These are phyloP conservation scores for Thymelicus sylvestris DNA, from an alignment of 2,888 invertebrate genomes.

Conservation along the genomic window DNA sequence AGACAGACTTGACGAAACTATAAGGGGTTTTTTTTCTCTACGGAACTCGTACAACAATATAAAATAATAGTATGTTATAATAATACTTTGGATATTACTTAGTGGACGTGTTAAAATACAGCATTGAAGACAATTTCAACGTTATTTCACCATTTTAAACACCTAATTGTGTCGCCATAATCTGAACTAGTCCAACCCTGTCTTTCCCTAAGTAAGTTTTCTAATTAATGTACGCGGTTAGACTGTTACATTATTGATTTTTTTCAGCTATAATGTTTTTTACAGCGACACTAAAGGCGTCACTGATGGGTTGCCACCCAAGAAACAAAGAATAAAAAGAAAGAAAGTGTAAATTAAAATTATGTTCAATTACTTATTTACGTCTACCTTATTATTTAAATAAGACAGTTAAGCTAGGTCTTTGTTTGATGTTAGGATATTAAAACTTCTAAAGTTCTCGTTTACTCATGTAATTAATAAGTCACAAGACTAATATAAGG, in stretches of 20 bases:
- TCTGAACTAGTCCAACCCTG: slow-evolving; percentile 9
- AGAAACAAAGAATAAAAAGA: too few relatives aligned
- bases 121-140: background rate
- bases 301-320: too few relatives aligned
- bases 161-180: slow-evolving; percentile 8
- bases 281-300: too few relatives aligned
- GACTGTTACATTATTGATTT: background rate
- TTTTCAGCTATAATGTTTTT: background rate
- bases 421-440: background rate
- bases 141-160: background rate
- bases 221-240: slow-evolving; percentile 22
- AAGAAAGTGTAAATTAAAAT: too few relatives aligned
- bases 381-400: background rate
- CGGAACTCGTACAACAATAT: too few relatives aligned
- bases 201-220: slow-evolving; percentile 10
- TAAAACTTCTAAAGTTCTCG: background rate
- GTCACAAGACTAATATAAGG: background rate
- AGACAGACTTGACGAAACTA: too few relatives aligned
- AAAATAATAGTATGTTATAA: too few relatives aligned
- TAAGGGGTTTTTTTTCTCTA: too few relatives aligned
- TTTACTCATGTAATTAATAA: background rate
- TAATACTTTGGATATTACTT: too few relatives aligned
- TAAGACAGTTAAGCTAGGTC: background rate
- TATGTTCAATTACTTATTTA: too few relatives aligned
- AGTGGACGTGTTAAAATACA: background rate